Percentiles rank a stretch among this genome's conserved stretches.
Evolutionary conservation across 2,888 invertebrate species (phyloP).

Genomic region (Anagyrus pseudococci): DNA sequence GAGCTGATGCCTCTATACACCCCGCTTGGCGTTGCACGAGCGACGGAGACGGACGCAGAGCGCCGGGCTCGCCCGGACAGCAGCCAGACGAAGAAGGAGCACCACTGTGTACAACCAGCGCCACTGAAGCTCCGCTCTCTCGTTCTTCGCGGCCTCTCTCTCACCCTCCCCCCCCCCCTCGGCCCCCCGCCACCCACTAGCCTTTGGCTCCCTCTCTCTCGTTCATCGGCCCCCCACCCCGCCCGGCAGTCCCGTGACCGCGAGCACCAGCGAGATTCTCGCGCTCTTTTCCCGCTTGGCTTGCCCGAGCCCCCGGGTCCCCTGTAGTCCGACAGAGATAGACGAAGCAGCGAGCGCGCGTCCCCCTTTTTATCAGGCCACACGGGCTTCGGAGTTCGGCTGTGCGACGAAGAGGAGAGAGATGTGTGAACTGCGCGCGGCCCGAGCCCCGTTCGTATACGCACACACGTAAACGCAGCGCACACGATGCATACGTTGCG

Average conservation of each 20-base stretch:
- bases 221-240: no score
- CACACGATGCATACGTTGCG: neutral
- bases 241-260: no score
- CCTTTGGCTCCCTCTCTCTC: no score
- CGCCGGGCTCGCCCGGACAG: neutral
- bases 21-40: neutral
- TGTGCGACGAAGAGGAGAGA: no score
- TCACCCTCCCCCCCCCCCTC: slow-evolving; percentile 30
- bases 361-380: slow-evolving; percentile 9
- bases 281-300: neutral
- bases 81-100: neutral
- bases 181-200: neutral
- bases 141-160: slow-evolving; percentile 12
- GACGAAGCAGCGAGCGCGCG: neutral
- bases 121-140: neutral
- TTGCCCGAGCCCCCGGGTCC: neutral
- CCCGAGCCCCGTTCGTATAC: neutral
- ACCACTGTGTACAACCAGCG: neutral
- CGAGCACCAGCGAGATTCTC: neutral
- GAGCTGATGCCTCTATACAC: slow-evolving; percentile 4
- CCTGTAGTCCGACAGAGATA: neutral
- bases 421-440: no score
- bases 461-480: neutral
- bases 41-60: neutral
- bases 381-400: no score